Base-by-base conservation (phyloP, 1,140 invertebrate genomes). In the Drosophila lini region DNA sequence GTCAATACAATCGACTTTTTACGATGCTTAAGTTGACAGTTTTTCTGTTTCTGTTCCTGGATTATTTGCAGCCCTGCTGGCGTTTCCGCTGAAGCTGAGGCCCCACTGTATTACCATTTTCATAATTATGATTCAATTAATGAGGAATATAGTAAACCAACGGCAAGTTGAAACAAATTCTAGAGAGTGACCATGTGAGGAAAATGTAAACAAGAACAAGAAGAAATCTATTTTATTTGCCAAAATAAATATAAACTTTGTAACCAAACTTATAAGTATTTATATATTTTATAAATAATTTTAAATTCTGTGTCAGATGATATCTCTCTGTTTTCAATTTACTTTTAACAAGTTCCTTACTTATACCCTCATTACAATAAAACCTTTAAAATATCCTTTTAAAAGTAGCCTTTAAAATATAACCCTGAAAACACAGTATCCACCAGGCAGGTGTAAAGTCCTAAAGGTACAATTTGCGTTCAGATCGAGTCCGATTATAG, bases 1-100 rank as follows among this genome's bases (percentile, higher is more conserved):
- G 69, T 41, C 80, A 80, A 88, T 88, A 89, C 81, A 88, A 88
- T 89, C 69, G 84, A 75, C 69, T 63, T 88, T 88, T 88, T 88
- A 88, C 40, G 83, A 78, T 73, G 44, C 62, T 80, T 74, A 80
- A 84, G 77, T 81, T 89, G 83, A 89, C 83, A 89, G 77, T 80
- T 84, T 78, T 69, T 47, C 45, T 68, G 58, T 45, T 31, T 78
- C 65, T 52, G 47, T 61, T 60, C 31, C 67, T 71, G 67, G 41
- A 38, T 71, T 50, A 52, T 42, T 61, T 52, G 19, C 52, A 50
- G 60, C 45, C 65, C 65, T 69, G 64, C 36, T 50, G 64, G 9
- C 48, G 25, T 57, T 38, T 59, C 56, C 45, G 25, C 50, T 50
- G 64, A 57, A 47, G 13, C 44, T 16, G 25, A n/a, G n/a, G 22